A percentile compares a stretch with the other conserved stretches of the same genome.
Conservation (phyloP, 2,113 vertebrate species). For the Alaudala cheleensis region DNA sequence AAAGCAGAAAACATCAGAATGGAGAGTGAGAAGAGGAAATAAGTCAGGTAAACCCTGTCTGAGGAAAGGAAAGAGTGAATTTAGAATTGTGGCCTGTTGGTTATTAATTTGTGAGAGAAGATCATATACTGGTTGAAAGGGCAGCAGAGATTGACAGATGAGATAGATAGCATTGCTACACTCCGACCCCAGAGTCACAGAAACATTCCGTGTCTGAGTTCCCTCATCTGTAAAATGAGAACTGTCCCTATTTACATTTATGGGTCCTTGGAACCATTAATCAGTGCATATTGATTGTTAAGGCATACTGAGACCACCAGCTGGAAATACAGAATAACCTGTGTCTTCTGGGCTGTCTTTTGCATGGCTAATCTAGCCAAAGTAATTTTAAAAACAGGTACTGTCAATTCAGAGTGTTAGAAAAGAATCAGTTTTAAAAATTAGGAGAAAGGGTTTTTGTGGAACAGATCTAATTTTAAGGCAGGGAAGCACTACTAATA, state of each 20-base stretch:
- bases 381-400: neutral
- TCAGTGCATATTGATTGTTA: neutral
- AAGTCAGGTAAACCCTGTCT: slow-evolving; percentile 14
- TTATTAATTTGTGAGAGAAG: slow-evolving; percentile 35
- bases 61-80: neutral
- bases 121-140: slow-evolving; percentile 13
- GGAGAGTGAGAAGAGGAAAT: neutral
- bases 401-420: neutral
- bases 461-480: neutral
- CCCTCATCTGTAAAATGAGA: neutral
- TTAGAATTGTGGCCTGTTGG: neutral
- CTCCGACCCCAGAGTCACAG: neutral
- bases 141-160: slow-evolving; percentile 4
- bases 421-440: neutral
- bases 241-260: neutral
- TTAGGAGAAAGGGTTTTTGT: neutral
- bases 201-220: neutral
- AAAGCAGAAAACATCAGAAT: neutral
- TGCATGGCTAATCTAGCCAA: neutral
- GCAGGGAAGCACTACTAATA: neutral
- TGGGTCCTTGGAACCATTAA: neutral
- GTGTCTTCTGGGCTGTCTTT: neutral
- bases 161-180: neutral
- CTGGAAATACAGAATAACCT: neutral
- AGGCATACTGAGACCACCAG: neutral